Base-by-base conservation (phyloP, 2,888 invertebrate genomes). In the Drosophila borealis region DNA sequence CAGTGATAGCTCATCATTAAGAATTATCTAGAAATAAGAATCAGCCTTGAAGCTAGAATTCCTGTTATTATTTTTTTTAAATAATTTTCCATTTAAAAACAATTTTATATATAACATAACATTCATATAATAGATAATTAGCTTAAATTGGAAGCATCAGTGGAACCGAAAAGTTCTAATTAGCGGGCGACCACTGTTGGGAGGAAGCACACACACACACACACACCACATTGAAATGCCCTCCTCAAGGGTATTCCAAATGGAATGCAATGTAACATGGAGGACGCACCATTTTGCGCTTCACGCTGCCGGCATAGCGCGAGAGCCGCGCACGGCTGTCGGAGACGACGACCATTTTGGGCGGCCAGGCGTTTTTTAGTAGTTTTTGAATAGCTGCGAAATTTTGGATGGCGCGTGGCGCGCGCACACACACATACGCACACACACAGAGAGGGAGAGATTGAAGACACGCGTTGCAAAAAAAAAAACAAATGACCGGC, bases 331-430 rank as follows among this genome's bases (percentile, higher is more conserved):
- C 81, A 6, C 91, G 90, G 76, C 75, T 91, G 65, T 91, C 90
- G 56, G 91, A 89, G 46, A 91, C 91, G 82, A 91, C 91, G 80
- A 91, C 91, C 91, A 91, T 91, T 71, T 86, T 85, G 74, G 76
- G 74, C 78, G 80, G 65, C 64, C 79, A 78, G 34, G 66, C 33
- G 68, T 67, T 84, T 60, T 74, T 76, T 62, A 80, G 76, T 82
- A 89, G 61, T 14, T 71, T 88, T 75, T 80, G 70, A 86, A 88
- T 85, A 79, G 68, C 80, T 76, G 51, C 69, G 51, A 49, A 50
- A 48, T 65, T 74, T 65, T 25, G 5, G 11, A 57, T 49, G 67
- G 77, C 77, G 72, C 72, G 48, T 60, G 37, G 48, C 66, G 60
- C 76, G n/a, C 69, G n/a, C 67, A 51, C 46, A 45, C 70, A 45